Evolutionary conservation across 2,888 invertebrate species (phyloP), one percentile per base, ranked within the genome.

Genomic region (Spilosoma lubricipeda): DNA sequence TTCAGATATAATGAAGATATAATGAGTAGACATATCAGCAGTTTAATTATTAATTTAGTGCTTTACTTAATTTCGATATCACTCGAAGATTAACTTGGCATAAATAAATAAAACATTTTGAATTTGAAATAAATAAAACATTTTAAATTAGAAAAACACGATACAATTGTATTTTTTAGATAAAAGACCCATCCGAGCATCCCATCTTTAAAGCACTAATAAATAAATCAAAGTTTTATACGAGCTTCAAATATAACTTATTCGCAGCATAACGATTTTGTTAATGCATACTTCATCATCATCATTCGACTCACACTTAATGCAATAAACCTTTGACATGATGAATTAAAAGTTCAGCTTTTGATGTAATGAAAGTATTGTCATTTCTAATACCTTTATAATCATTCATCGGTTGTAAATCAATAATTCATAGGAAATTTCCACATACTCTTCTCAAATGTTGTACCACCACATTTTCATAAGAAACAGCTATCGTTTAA

Each of bases 401-500:
- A 59, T 27, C 13, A 59, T 59, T 59, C 59, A 27, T 59, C 11
- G 59, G 1, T 13, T 59, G 27, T 59, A 27, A 1, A 59, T 59
- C 27, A 63, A 30, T 30, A 18, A 63, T 63, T 30, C 63, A 30
- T 7, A 63, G 2, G 30, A 30, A 18, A 18, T 27, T 4, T 30
- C 18, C 63, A 2, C 5, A 30, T 63, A 18, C 30, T 63, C 30
- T 30, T 7, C 52, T 5, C 30, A 63, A 63, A 18, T 13, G 63
- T 30, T 63, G 15, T 63, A 30, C 15, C 30, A 63, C 15, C 18
- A 63, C 63, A 30, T 30, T 18, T 30, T 18, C 30, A 63, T 30
- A 30, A 63, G 63, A 15, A 63, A 30, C 63, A 30, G 11, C 69
- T n/a, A 39, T 30, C 69, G 56, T 66, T 67, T 48, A 73, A 36